These are phyloP conservation scores for Sceloporus tristichus DNA, from an alignment of 2,113 vertebrate species.

Conservation along the genomic window DNA sequence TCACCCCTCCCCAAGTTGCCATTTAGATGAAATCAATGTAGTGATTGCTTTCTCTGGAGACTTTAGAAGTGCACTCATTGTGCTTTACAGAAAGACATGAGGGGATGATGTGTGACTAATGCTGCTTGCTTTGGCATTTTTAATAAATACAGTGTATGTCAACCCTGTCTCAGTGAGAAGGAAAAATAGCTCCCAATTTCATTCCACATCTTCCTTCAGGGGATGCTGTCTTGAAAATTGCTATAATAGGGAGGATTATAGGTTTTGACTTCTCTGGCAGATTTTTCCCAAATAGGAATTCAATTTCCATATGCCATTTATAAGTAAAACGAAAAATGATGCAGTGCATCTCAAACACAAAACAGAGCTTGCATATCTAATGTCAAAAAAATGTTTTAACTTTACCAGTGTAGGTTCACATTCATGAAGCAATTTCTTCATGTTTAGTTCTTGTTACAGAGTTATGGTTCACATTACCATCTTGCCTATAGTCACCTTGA, in stretches of 20 bases:
- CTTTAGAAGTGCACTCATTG: conserved; percentile 37
- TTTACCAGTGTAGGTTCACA: not conserved
- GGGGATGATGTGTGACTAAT: conserved; percentile 51
- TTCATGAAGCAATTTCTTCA: not conserved
- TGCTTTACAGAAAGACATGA: conserved; percentile 46
- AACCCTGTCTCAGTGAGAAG: conserved; percentile 50
- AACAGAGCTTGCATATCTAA: not conserved
- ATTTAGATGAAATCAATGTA: conserved; percentile 62
- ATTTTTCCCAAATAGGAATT: conserved; percentile 49
- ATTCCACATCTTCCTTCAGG: conserved; percentile 62
- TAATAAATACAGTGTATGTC: conserved; percentile 70
- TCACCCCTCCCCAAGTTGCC: conserved; percentile 25
- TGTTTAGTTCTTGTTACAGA: not conserved
- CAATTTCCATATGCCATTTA: conserved; percentile 12
- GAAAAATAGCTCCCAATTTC: conserved; percentile 59
- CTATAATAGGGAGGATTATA: conserved; percentile 60
- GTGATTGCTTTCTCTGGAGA: conserved; percentile 57
- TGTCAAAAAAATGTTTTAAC: not conserved
- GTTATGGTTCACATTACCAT: conserved; percentile 3
- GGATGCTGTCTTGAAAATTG: conserved; percentile 57
- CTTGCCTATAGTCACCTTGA: not conserved
- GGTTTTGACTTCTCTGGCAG: conserved; percentile 65
- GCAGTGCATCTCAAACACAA: not conserved
- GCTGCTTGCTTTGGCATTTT: conserved; percentile 63
- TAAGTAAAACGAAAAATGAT: not conserved